Percentiles rank a stretch among this genome's conserved stretches.
These are phyloP conservation scores for Parauchenoglanis ngamensis DNA, from an alignment of 2,797 vertebrate species.

Conservation along the genomic window DNA sequence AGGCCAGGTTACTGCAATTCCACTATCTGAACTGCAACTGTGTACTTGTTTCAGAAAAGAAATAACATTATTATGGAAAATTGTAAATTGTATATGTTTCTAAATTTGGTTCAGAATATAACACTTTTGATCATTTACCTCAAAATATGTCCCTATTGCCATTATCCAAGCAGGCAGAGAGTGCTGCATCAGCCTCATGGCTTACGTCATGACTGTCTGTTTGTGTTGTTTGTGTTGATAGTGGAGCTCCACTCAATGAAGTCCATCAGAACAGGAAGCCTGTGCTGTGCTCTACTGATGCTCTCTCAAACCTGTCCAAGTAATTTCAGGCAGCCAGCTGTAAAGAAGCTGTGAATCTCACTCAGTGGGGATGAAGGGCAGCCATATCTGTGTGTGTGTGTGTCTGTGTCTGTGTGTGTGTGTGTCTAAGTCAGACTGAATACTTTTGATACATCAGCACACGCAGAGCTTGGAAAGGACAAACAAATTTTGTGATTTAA, in stretches of 20 bases:
- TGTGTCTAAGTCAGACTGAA: background rate
- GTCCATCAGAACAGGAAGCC: slow-evolving; percentile 37
- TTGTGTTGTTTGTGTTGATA: slow-evolving; percentile 36
- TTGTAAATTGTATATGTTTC: slow-evolving; percentile 1
- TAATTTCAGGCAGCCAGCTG: slow-evolving; percentile 37
- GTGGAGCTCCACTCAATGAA: slow-evolving; percentile 28
- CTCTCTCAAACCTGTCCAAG: slow-evolving; percentile 25
- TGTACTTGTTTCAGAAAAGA: background rate
- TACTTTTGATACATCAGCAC: slow-evolving; percentile 23
- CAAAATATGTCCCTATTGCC: slow-evolving; percentile 1
- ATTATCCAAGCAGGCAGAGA: slow-evolving; percentile 2
- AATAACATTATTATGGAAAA: background rate
- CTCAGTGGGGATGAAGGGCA: slow-evolving; percentile 4
- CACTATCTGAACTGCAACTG: background rate
- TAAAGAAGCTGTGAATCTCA: slow-evolving; percentile 28
- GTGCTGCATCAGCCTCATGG: slow-evolving; percentile 10
- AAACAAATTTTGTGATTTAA: background rate
- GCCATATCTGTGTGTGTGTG: slow-evolving; percentile 4
- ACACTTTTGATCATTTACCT: slow-evolving; percentile 5
- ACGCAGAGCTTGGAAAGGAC: background rate
- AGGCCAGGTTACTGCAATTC: background rate
- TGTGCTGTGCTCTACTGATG: slow-evolving; percentile 31
- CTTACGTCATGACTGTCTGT: background rate
- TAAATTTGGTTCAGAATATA: background rate
- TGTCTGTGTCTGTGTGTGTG: background rate